Percentiles rank a stretch among this genome's conserved stretches.
phyloP scores from a whole-genome alignment of 1,140 invertebrate genomes.

The Listronotus bonariensis region DNA sequence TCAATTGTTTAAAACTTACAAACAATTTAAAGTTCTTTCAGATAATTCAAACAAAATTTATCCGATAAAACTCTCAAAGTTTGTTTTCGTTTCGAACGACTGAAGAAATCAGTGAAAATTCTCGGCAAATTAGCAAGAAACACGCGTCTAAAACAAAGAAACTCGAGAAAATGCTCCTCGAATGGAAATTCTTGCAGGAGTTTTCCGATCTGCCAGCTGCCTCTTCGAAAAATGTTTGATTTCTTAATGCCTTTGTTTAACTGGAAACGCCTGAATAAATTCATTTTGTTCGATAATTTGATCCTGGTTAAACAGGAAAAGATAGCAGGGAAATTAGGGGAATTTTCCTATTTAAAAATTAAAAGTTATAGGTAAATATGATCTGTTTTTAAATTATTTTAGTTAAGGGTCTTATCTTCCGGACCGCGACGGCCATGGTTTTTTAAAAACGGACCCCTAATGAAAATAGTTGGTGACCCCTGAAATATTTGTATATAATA shows the following conservation, averaged over 20 bases:
- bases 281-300: conserved; percentile 33
- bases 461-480: too few relatives aligned
- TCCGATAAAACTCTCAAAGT: conserved; percentile 8
- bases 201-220: not conserved
- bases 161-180: conserved; percentile 3
- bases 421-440: too few relatives aligned
- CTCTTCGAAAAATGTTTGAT: conserved; percentile 32
- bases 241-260: conserved; percentile 33
- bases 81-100: conserved; percentile 18
- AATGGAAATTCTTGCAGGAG: conserved; percentile 1
- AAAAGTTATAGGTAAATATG: too few relatives aligned
- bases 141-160: conserved; percentile 25
- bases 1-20: too few relatives aligned
- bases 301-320: conserved; percentile 3
- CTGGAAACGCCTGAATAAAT: conserved; percentile 24
- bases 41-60: too few relatives aligned
- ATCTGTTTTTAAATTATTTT: too few relatives aligned
- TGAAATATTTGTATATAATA: too few relatives aligned
- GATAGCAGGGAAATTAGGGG: too few relatives aligned
- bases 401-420: too few relatives aligned
- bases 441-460: too few relatives aligned
- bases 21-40: too few relatives aligned
- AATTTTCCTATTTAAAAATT: too few relatives aligned
- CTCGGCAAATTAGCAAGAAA: conserved; percentile 20
- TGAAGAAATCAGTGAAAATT: conserved; percentile 14